Percentiles rank a stretch among this genome's conserved stretches.
phyloP scores from a whole-genome alignment of 2,113 vertebrate genomes.

The Panthera leo region DNA sequence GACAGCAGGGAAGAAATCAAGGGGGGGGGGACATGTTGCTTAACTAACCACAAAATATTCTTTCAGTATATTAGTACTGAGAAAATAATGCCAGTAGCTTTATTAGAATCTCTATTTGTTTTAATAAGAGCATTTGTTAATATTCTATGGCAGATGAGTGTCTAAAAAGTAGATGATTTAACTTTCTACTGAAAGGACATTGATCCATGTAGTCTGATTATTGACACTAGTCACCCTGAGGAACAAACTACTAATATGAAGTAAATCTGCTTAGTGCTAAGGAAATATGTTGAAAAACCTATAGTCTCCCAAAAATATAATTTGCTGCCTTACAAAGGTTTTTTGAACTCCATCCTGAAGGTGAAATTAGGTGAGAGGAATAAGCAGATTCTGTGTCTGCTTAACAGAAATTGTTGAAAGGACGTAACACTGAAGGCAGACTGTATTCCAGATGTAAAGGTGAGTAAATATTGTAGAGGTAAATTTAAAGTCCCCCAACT shows the following conservation, averaged over 20 bases:
- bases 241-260: background rate
- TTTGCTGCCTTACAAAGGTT: background rate
- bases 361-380: background rate
- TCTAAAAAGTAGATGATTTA: slow-evolving; percentile 8
- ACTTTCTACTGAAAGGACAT: background rate
- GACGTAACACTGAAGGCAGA: background rate
- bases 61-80: slow-evolving; percentile 60
- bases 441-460: background rate
- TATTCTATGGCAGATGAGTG: background rate
- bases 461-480: background rate
- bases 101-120: slow-evolving; percentile 27
- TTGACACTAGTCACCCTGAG: background rate
- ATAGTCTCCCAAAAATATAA: background rate
- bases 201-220: background rate
- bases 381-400: background rate
- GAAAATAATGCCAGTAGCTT: slow-evolving; percentile 36
- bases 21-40: background rate
- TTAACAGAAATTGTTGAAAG: background rate
- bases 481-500: background rate
- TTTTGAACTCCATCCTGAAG: background rate
- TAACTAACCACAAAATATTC: slow-evolving; percentile 55
- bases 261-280: background rate
- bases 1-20: slow-evolving; percentile 58
- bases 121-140: slow-evolving; percentile 39
- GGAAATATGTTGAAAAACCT: background rate